These are phyloP conservation scores for Sebastes nivosus DNA, from an alignment of 2,797 vertebrate genomes.

Conservation along the genomic window DNA sequence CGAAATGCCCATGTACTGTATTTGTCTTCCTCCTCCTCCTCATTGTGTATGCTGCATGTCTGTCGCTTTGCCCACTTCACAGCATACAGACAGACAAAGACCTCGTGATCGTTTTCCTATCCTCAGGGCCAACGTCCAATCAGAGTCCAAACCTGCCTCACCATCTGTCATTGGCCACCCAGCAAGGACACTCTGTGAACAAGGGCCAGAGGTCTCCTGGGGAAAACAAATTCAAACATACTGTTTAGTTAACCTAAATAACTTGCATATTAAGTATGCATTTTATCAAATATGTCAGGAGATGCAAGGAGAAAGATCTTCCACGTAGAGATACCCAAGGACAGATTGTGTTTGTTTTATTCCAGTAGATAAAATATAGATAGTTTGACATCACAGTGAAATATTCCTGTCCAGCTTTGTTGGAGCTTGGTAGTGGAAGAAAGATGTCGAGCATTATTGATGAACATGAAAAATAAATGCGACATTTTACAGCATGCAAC, in stretches of 20 bases:
- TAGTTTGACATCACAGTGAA: background rate
- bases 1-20: background rate
- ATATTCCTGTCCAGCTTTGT: background rate
- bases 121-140: slow-evolving; percentile 53
- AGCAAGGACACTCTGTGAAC: slow-evolving; percentile 40
- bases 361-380: background rate
- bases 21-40: background rate
- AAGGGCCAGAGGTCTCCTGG: background rate
- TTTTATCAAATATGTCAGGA: background rate
- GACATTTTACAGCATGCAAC: background rate
- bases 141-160: slow-evolving; percentile 42
- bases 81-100: background rate
- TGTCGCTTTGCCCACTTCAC: background rate
- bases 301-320: background rate
- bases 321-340: background rate
- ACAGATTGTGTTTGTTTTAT: background rate
- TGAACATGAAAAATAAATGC: background rate
- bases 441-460: background rate
- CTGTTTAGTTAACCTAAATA: background rate
- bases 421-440: background rate
- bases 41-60: background rate
- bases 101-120: slow-evolving; percentile 32
- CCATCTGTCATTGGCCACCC: slow-evolving; percentile 65
- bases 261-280: background rate
- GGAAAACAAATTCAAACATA: background rate